phyloP scores from a whole-genome alignment of 2,113 vertebrate species.

The Myrmecobius fasciatus region DNA sequence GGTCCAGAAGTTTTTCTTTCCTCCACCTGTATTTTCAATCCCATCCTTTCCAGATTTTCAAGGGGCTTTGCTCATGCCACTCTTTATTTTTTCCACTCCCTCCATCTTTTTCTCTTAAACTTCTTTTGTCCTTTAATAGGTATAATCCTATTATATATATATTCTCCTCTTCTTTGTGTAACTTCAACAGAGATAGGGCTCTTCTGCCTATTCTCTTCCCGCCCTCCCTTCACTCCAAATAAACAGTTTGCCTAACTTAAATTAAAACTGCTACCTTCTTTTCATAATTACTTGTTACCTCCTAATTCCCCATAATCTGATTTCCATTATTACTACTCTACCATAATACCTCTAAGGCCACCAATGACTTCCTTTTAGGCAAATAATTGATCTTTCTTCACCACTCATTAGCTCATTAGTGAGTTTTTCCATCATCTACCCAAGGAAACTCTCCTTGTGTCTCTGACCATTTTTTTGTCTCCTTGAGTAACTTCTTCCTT shows the following conservation, averaged over 20 bases:
- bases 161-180: not conserved
- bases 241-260: not conserved
- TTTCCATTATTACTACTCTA: not conserved
- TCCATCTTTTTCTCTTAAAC: not conserved
- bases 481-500: not conserved
- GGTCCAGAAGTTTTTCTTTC: not conserved
- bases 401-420: not conserved
- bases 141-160: not conserved
- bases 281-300: not conserved
- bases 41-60: not conserved
- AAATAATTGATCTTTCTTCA: not conserved
- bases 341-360: not conserved
- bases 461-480: not conserved
- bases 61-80: not conserved
- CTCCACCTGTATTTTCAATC: not conserved
- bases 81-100: not conserved
- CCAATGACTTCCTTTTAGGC: not conserved
- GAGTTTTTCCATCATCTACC: not conserved
- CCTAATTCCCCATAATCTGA: not conserved
- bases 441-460: not conserved
- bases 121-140: not conserved
- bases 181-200: not conserved
- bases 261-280: not conserved
- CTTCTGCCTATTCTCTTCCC: not conserved
- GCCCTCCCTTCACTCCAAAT: not conserved